Evolutionary conservation across 1,140 invertebrate genomes (phyloP).

Genomic region (Conus ventricosus): DNA sequence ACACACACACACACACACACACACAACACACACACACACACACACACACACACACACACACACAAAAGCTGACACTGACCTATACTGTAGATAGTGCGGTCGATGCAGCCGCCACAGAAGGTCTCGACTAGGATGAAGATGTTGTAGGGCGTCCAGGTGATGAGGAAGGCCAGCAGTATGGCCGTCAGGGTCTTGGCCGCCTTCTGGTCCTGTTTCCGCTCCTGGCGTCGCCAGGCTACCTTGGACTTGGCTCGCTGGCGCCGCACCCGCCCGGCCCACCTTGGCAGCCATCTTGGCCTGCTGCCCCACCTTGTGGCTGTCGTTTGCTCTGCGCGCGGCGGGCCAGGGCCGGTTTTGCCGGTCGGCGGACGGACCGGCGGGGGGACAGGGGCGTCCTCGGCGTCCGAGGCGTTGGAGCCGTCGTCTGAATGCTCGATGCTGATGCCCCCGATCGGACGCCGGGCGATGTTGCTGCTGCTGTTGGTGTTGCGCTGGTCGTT

Average conservation of each 20-base stretch:
- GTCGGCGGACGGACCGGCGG: constrained; percentile 48
- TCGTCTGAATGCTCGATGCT: constrained; percentile 40
- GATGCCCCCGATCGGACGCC: constrained; percentile 17
- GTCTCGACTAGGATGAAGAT: constrained; percentile 79
- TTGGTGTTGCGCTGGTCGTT: neutral
- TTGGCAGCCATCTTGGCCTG: constrained; percentile 65
- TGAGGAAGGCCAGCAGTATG: constrained; percentile 97
- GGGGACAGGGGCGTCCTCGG: constrained; percentile 3
- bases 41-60: neutral
- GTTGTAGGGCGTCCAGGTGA: constrained; percentile 99
- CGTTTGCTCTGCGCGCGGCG: constrained; percentile 59
- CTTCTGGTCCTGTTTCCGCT: constrained; percentile 98
- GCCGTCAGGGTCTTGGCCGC: constrained; percentile 98
- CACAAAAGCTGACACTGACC: too few species aligned
- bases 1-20: neutral
- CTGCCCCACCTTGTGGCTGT: constrained; percentile 62
- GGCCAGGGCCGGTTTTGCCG: constrained; percentile 67
- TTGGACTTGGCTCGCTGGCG: constrained; percentile 58
- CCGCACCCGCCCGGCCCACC: constrained; percentile 60
- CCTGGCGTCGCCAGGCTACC: constrained; percentile 83
- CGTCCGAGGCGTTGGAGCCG: constrained; percentile 13
- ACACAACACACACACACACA: constrained; percentile 12
- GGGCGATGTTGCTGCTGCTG: constrained; percentile 21
- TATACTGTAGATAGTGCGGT: constrained; percentile 58
- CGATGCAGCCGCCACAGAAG: constrained; percentile 72